Conservation (phyloP, 1,140 invertebrate species). For the Notospermus geniculatus region DNA sequence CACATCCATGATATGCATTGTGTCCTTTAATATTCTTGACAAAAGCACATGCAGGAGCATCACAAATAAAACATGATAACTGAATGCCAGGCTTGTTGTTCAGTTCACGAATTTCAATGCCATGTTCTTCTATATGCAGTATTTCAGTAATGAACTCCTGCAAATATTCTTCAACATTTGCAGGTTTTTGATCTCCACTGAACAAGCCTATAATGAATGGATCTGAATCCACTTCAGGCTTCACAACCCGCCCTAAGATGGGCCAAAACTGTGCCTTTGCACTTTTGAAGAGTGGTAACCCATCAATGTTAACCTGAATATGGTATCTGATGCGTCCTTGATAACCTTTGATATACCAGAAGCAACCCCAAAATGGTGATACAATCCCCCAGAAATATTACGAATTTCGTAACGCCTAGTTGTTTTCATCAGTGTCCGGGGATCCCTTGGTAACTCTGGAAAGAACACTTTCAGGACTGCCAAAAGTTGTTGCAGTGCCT, state of each 20-base stretch:
- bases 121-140: slow-evolving; percentile 9
- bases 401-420: slow-evolving; percentile 9
- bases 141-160: slow-evolving; percentile 17
- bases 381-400: slow-evolving; percentile 11
- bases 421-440: slow-evolving; percentile 9
- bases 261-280: slow-evolving; percentile 10
- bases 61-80: slow-evolving; percentile 21
- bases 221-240: neutral
- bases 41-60: slow-evolving; percentile 17
- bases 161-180: slow-evolving; percentile 7
- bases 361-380: slow-evolving; percentile 16
- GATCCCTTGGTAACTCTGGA: slow-evolving; percentile 17
- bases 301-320: slow-evolving; percentile 19
- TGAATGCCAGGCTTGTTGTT: neutral
- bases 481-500: too few species aligned
- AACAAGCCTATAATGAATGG: slow-evolving; percentile 22
- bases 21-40: slow-evolving; percentile 17
- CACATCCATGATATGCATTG: slow-evolving; percentile 19
- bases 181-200: slow-evolving; percentile 16
- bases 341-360: slow-evolving; percentile 7
- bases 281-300: slow-evolving; percentile 17
- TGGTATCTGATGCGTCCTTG: too few species aligned
- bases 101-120: neutral
- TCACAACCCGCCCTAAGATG: neutral
- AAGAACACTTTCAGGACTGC: too few species aligned